Evolutionary conservation across 2,797 vertebrate genomes (phyloP), one percentile per base, ranked within the genome.

Genomic region (Acomys russatus): DNA sequence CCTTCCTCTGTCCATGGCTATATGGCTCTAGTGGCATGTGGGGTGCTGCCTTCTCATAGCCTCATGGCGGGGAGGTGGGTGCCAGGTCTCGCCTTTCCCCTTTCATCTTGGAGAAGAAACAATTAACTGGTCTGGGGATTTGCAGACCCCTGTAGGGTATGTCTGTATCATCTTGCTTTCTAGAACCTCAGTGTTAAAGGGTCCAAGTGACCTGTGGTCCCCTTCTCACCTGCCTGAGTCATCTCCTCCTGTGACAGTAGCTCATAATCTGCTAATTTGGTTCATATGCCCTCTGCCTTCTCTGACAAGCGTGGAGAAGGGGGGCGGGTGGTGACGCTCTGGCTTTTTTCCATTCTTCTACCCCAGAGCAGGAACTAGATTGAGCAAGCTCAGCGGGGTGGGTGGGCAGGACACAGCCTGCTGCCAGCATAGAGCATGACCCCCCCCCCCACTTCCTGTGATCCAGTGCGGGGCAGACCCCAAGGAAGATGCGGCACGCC

Each of bases 391-490:
- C 2, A 0, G 88, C 4, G 35, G 76, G 49, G 59, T 17, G 9
- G 35, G 59, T 17, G 9, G 35, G 14, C 9, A 18, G 68, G 63
- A 44, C 68, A 11, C 59, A 33, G 79, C 23, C 2, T 1, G 44
- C 17, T 12, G 4, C 66, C 35, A 9, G n/a, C 33, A 56, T 23
- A 76, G 30, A 28, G 35, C 14, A 18, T 68, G 77, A 96, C 61
- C 20, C 96, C 70, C 92, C 94, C 9, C 3, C 2, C 96, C 91
- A 92, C 94, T 18, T 97, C 70, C 91, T 85, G 33, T 66, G 92
- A 90, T 94, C 35, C 98, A 99, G 99, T 84, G 99, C 99, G 25
- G 99, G 99, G 56, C 99, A 99, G 98, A 99, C 99, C 2, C 99
- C 99, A 33, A 98, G 99, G 95, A 99, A 99, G 98, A 99, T 98